Evolutionary conservation across 2,797 vertebrate species (phyloP), one percentile per base, ranked within the genome.

Genomic region (Benthosema pterotum): DNA sequence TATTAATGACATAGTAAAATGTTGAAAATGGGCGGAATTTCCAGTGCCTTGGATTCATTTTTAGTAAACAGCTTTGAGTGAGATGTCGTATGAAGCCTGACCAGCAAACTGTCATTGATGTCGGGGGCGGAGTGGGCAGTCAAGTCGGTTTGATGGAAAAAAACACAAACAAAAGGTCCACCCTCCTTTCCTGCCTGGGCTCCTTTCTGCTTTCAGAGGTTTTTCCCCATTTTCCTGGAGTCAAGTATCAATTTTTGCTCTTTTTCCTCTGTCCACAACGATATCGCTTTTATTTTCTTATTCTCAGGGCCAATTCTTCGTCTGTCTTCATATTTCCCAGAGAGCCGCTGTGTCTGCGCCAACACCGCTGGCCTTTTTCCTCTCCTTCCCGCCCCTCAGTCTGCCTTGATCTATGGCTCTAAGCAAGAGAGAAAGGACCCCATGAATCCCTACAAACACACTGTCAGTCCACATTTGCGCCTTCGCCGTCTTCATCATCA

Each of bases 301-400:
- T 89, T 91, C 88, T 88, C 87, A n/a, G 83, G 88, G 75, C 85
- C 86, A 63, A 87, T 89, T 93, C 89, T 91, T 92, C 81, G 79
- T 90, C 87, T 87, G 88, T 93, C 92, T 93, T 93, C 90, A 91
- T 90, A 88, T 87, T 88, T 88, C 84, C 84, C 82, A 83, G 86
- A 85, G 77, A 87, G 85, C 75, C 79, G 82, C 78, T 80, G 87
- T 74, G 28, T 32, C 28, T 32, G 75, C 82, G 79, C 83, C 85
- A 83, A n/a, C 69, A 91, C 84, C 85, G 89, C 88, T 84, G 85
- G 87, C 84, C 93, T 93, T 92, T 84, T 92, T 84, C 80, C 88
- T 93, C 90, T 85, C 89, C 87, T 87, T 88, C 82, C 89, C 78
- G 88, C 86, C 92, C 91, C 90, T 93, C 91, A 93, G 91, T 93